A percentile compares a stretch with the other conserved stretches of the same genome.
Conservation (phyloP, 1,140 invertebrate genomes). For the Wasmannia auropunctata region DNA sequence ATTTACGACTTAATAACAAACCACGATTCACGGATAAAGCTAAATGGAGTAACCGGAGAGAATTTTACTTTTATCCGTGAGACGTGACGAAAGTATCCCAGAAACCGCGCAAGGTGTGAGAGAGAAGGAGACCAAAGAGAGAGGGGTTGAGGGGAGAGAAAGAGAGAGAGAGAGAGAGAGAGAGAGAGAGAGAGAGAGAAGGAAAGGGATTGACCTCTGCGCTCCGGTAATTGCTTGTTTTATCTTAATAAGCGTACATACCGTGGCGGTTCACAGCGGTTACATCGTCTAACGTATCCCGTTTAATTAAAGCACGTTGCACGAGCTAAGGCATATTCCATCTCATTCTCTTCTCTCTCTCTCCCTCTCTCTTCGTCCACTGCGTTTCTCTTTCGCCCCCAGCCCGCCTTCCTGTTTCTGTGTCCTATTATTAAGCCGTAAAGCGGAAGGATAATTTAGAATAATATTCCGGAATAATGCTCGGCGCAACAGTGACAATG, state of each 20-base stretch:
- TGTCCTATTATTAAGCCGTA: conserved; percentile 54
- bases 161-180: background rate
- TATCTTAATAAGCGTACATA: conserved; percentile 71
- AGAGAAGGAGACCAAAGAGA: conserved; percentile 45
- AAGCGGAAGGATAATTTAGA: conserved; percentile 64
- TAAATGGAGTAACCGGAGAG: conserved; percentile 46
- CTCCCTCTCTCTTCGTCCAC: background rate
- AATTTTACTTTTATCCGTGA: conserved; percentile 56
- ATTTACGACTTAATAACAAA: conserved; percentile 38
- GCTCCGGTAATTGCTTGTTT: conserved; percentile 72
- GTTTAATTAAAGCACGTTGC: conserved; percentile 73
- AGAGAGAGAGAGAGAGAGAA: background rate
- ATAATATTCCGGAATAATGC: conserved; percentile 54
- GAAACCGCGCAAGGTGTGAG: conserved; percentile 24
- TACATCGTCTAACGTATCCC: conserved; percentile 70
- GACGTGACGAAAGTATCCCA: conserved; percentile 53
- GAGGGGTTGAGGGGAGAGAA: background rate
- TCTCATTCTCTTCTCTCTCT: conserved; percentile 1
- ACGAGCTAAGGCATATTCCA: conserved; percentile 54
- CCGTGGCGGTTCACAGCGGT: conserved; percentile 51
- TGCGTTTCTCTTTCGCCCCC: background rate
- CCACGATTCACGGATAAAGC: background rate
- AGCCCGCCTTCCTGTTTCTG: background rate
- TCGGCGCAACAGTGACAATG: conserved; percentile 43
- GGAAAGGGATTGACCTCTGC: conserved; percentile 58